phyloP scores from a whole-genome alignment of 2,888 invertebrate genomes.

The Oxycera nigricornis region DNA sequence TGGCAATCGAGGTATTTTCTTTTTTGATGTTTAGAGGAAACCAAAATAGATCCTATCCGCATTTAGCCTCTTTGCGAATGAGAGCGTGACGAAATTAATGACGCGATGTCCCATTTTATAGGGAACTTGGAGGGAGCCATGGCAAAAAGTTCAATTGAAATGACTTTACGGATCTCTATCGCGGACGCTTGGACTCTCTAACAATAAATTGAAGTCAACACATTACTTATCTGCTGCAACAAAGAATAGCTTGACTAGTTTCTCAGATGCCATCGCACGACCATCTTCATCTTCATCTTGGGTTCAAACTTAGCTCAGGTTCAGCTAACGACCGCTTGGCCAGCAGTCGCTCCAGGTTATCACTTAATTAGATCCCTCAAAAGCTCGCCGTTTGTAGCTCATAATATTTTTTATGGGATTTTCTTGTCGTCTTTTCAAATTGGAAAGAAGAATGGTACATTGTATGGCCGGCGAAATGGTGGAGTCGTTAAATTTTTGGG shows the following conservation, averaged over 20 bases:
- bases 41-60: too few relatives aligned
- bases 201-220: too few relatives aligned
- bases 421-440: constrained; percentile 25
- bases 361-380: constrained; percentile 37
- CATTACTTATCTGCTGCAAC: not conserved
- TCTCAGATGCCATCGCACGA: constrained; percentile 25
- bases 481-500: not conserved
- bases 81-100: too few relatives aligned
- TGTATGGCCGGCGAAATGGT: not conserved
- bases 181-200: too few relatives aligned
- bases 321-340: constrained; percentile 18
- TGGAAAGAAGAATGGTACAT: constrained; percentile 22
- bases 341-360: constrained; percentile 31
- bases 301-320: too few relatives aligned
- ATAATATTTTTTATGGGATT: constrained; percentile 22
- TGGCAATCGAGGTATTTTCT: too few relatives aligned
- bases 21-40: too few relatives aligned
- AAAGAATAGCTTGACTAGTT: constrained; percentile 27
- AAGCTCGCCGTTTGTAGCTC: constrained; percentile 30
- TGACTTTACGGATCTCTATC: too few relatives aligned
- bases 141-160: too few relatives aligned
- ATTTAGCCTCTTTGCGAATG: too few relatives aligned
- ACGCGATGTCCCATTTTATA: too few relatives aligned
- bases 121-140: too few relatives aligned
- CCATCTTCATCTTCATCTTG: not conserved